Evolutionary conservation across 2,797 vertebrate genomes (phyloP), one percentile per base, ranked within the genome.

Genomic region (Anabacerthia variegaticeps): DNA sequence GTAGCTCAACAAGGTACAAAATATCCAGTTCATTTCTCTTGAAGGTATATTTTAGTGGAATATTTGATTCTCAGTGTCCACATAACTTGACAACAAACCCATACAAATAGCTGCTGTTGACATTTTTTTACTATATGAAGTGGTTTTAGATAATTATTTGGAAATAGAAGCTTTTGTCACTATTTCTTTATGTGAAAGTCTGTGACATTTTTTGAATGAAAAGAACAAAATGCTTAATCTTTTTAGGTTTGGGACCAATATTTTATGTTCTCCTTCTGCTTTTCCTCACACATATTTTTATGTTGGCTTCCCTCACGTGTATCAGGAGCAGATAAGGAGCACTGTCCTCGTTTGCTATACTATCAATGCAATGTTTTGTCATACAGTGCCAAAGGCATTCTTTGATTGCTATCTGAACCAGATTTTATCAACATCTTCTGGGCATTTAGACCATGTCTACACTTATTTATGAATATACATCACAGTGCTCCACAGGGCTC

Each of bases 321-420:
- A 78, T 37, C 44, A 66, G 30, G 54, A 90, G 39, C 5, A 3
- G 2, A 78, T 81, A 75, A 56, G 20, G 30, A 88, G 58, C 1
- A 0, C n/a, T 73, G 37, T 78, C 73, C 46, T 71, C 26, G 48
- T 93, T 93, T 93, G 18, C 43, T 58, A 4, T 58, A 20, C 16
- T 69, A 83, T 87, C 62, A 74, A 30, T 63, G 56, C 27, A 74
- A 32, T n/a, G 10, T 69, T 91, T 89, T 65, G 52, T 85, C 61
- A 82, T 36, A 39, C 19, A 30, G 8, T 65, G 75, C 85, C 65
- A 74, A 95, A 85, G 49, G 82, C 61, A 2, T 36, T 85, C 30
- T 92, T 85, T 91, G 87, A 88, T 91, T 91, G 63, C 56, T 93
- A 49, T 92, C 87, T 89, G 87, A 85, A 93, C 44, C 49, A 80